Evolutionary conservation across 1,140 invertebrate genomes (phyloP).

Genomic region (Bathynomus jamesi): DNA sequence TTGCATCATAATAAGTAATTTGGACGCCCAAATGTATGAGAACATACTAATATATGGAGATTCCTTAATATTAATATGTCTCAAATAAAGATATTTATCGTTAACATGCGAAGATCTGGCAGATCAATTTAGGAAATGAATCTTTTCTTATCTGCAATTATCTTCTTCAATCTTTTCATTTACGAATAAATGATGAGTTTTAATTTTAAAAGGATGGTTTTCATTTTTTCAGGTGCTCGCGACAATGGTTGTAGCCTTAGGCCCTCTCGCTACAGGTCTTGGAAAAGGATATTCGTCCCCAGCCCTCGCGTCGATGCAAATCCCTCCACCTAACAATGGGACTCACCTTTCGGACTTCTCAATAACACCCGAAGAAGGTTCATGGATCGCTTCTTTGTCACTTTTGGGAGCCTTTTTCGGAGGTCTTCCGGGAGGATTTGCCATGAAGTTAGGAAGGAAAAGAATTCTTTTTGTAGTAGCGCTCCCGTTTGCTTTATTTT

Average conservation of each 20-base stretch:
- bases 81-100: no score
- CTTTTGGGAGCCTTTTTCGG: conserved; percentile 69
- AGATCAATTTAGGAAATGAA: no score
- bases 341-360: conserved; percentile 35
- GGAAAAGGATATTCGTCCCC: conserved; percentile 77
- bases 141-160: no score
- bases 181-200: no score
- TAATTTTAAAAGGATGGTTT: no score
- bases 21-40: no score
- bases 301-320: conserved; percentile 69
- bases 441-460: conserved; percentile 60
- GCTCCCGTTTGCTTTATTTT: conserved; percentile 62
- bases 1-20: no score
- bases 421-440: conserved; percentile 62
- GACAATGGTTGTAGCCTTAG: conserved; percentile 67
- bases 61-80: no score
- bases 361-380: conserved; percentile 64
- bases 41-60: no score
- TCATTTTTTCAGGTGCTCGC: conserved; percentile 61
- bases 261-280: conserved; percentile 67
- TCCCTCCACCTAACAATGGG: conserved; percentile 43
- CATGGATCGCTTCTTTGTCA: conserved; percentile 71
- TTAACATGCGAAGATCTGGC: no score
- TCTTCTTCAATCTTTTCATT: no score
- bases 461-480: conserved; percentile 59